These are phyloP conservation scores for Chelonus insularis DNA, from an alignment of 1,140 invertebrate species.

Conservation along the genomic window DNA sequence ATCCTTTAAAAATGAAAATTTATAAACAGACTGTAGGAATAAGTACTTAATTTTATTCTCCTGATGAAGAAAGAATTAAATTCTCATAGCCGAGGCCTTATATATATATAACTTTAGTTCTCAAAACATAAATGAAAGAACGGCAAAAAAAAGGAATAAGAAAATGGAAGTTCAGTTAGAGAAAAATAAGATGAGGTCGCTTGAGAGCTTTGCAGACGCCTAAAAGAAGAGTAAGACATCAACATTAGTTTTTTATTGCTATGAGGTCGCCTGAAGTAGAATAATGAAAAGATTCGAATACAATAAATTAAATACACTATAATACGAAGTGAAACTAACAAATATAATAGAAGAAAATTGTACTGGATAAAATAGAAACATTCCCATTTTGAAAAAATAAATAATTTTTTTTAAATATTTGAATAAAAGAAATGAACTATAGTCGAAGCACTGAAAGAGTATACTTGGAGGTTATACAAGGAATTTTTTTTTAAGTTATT, in stretches of 20 bases:
- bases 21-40: constrained; percentile 30
- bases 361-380: neutral
- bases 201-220: constrained; percentile 1
- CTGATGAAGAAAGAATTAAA: constrained; percentile 14
- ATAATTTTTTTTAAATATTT: no score
- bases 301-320: constrained; percentile 15
- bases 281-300: constrained; percentile 35
- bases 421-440: no score
- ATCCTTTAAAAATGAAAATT: constrained; percentile 32
- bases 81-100: no score
- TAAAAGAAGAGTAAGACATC: constrained; percentile 16
- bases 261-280: constrained; percentile 37
- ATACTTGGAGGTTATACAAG: no score
- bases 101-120: no score
- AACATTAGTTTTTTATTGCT: constrained; percentile 28
- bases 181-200: constrained; percentile 1
- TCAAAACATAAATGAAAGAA: neutral
- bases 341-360: neutral
- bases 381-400: no score
- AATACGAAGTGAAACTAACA: constrained; percentile 7
- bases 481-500: no score
- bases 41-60: constrained; percentile 31
- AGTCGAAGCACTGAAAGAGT: no score
- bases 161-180: neutral
- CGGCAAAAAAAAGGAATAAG: neutral